Evolutionary conservation across 64 coral and sea anemone genomes (phyloP).

Genomic region (Actinia equina): DNA sequence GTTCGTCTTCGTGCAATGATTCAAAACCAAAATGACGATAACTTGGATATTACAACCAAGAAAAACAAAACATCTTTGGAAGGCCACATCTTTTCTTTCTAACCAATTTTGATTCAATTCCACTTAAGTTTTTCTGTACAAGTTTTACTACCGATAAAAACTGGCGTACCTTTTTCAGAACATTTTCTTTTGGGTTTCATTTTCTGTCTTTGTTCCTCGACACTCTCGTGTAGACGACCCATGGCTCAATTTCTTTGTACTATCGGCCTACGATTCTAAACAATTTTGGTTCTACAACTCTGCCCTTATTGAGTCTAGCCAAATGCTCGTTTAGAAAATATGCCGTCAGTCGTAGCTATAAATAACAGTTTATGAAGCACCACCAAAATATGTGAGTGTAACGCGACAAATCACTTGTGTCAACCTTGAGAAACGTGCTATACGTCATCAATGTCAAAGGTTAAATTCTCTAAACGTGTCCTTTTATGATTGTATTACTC

Average conservation of each 20-base stretch:
- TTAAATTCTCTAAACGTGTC: not conserved
- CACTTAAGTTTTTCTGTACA: not conserved
- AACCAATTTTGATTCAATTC: not conserved
- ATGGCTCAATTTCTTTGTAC: not conserved
- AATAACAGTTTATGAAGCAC: not conserved
- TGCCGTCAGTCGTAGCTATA: not conserved
- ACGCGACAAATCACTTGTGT: not conserved
- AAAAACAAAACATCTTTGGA: not conserved
- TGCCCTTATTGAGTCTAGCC: not conserved
- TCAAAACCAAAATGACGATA: too few species aligned
- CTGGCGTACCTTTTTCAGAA: not conserved
- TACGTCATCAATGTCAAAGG: conserved; percentile 4
- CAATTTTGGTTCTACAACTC: not conserved
- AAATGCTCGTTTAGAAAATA: not conserved
- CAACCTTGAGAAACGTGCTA: not conserved
- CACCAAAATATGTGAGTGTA: not conserved
- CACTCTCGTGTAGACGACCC: not conserved
- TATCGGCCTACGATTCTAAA: not conserved
- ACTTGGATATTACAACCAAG: not conserved
- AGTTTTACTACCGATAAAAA: not conserved
- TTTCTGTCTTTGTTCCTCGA: not conserved
- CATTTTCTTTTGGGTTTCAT: not conserved
- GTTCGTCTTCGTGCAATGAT: too few species aligned
- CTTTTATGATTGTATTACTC: not conserved
- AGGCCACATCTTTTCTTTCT: not conserved